Evolutionary conservation across 2,888 invertebrate genomes (phyloP).

Genomic region (Sarcophaga caerulescens): DNA sequence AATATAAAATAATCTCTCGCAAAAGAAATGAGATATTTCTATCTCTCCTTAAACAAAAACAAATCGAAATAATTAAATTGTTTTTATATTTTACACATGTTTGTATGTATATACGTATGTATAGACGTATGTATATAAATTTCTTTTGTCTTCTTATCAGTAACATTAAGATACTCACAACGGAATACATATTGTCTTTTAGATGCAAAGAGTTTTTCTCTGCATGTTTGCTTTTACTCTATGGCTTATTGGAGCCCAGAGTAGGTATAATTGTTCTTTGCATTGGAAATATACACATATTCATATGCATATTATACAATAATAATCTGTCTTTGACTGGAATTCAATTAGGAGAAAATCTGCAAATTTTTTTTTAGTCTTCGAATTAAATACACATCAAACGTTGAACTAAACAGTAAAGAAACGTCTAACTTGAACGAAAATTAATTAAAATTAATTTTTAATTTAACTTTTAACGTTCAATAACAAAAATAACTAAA

Average conservation of each 20-base stretch:
- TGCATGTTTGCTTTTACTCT: conserved; percentile 32
- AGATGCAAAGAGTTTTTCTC: conserved; percentile 40
- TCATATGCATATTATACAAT: neutral
- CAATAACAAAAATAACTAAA: too few relatives aligned
- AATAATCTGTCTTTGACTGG: conserved; percentile 45
- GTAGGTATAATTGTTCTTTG: conserved; percentile 3
- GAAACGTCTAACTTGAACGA: neutral
- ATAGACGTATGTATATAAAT: too few relatives aligned
- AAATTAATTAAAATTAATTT: neutral
- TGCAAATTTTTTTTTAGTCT: conserved; percentile 37
- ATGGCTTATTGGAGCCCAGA: conserved; percentile 22
- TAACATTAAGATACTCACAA: conserved; percentile 54
- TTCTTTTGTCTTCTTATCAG: conserved; percentile 60
- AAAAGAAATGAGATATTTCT: conserved; percentile 1
- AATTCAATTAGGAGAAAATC: conserved; percentile 53
- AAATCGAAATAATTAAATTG: conserved; percentile 14
- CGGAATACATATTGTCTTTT: conserved; percentile 39
- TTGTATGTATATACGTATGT: conserved; percentile 9
- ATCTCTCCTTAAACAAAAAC: conserved; percentile 13
- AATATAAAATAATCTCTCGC: neutral
- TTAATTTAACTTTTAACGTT: neutral
- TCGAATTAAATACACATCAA: conserved; percentile 50
- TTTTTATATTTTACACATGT: conserved; percentile 29
- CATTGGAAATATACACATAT: neutral
- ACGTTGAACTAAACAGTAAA: conserved; percentile 57